phyloP scores from a whole-genome alignment of 2,797 vertebrate genomes.

The Allochrocebus solatus region DNA sequence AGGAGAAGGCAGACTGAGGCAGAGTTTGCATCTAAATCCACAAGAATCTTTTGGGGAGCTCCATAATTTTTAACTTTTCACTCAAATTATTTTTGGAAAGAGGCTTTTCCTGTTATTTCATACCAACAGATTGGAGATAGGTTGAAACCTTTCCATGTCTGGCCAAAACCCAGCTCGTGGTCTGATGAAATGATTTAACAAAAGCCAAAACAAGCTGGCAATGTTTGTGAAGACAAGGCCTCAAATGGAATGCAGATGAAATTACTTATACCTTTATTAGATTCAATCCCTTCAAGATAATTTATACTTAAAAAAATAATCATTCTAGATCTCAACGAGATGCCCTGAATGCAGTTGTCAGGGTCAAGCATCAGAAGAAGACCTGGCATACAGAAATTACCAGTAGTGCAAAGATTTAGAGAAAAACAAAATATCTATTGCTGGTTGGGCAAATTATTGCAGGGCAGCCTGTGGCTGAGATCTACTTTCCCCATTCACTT shows the following conservation, averaged over 20 bases:
- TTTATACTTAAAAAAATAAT: background rate
- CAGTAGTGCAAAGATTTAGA: background rate
- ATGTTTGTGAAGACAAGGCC: constrained; percentile 27
- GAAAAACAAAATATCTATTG: background rate
- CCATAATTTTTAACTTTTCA: constrained; percentile 37
- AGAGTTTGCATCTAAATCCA: constrained; percentile 4
- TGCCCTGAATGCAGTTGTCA: background rate
- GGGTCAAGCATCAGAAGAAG: background rate
- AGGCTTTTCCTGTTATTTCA: constrained; percentile 56
- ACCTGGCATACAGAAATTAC: background rate
- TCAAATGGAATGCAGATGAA: constrained; percentile 40
- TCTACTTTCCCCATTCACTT: background rate
- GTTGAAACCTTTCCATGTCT: constrained; percentile 42
- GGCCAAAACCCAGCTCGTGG: constrained; percentile 41
- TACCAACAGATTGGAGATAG: constrained; percentile 39
- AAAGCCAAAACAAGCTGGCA: constrained; percentile 62
- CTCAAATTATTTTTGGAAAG: constrained; percentile 62
- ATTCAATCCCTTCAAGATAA: constrained; percentile 20
- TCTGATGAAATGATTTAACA: constrained; percentile 62
- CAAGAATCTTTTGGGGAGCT: constrained; percentile 7
- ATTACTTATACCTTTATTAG: constrained; percentile 43
- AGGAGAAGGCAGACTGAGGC: background rate
- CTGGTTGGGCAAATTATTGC: background rate
- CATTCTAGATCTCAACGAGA: constrained; percentile 18
- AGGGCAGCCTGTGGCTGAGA: background rate